Conservation (phyloP, 2,888 invertebrate species). For the Parascotia fuliginaria region DNA sequence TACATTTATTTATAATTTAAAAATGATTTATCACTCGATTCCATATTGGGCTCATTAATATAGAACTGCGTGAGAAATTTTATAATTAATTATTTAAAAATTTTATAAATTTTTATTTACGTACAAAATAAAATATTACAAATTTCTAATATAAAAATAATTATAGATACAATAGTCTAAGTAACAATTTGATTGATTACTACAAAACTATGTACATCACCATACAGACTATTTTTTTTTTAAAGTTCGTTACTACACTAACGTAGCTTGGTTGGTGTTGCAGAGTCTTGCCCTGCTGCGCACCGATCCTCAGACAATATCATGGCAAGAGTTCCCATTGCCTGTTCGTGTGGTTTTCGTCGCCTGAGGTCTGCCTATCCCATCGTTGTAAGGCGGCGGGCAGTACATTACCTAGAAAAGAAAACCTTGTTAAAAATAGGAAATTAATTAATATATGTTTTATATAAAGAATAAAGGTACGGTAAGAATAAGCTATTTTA, state of each 20-base stretch:
- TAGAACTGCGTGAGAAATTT: constrained; percentile 48
- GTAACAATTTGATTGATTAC: constrained; percentile 31
- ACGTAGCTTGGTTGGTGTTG: constrained; percentile 66
- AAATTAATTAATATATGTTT: no score
- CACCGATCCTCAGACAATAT: constrained; percentile 80
- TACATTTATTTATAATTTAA: constrained; percentile 25
- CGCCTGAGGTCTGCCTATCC: constrained; percentile 78
- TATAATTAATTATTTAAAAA: constrained; percentile 8
- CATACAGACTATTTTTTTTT: constrained; percentile 4
- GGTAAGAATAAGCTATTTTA: no score
- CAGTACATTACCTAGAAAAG: constrained; percentile 86
- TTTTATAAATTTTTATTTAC: neutral
- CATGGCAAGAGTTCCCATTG: constrained; percentile 88
- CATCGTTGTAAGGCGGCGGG: constrained; percentile 78
- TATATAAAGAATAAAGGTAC: no score
- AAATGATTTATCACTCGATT: constrained; percentile 36
- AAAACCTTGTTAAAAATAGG: no score
- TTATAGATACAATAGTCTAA: constrained; percentile 25
- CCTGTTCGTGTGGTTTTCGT: constrained; percentile 90
- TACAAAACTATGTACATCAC: constrained; percentile 35
- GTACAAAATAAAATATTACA: neutral
- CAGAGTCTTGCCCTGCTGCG: constrained; percentile 65
- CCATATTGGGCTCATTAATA: constrained; percentile 66
- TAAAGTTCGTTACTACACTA: constrained; percentile 54
- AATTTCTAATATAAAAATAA: constrained; percentile 26